Base-by-base conservation (phyloP, 1,140 invertebrate genomes). In the Euborellia annulipes region DNA sequence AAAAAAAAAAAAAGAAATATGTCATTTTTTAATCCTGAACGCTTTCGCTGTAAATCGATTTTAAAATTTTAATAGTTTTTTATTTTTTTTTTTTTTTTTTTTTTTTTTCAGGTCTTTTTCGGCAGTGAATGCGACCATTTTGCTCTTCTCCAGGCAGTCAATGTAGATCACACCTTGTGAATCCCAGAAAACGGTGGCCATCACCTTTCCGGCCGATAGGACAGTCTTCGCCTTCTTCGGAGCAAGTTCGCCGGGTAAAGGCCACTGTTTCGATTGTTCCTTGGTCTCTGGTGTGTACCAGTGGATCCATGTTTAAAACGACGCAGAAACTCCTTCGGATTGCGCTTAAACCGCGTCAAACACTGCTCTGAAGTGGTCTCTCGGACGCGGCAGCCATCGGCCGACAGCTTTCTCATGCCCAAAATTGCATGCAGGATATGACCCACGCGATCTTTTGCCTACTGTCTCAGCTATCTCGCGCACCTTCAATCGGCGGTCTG, bases 61-160 rank as follows among this genome's bases (percentile, higher is more conserved):
- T n/a, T n/a, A n/a, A n/a, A n/a, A n/a, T n/a, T n/a, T n/a, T n/a
- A n/a, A n/a, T n/a, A n/a, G n/a, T n/a, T n/a, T n/a, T n/a, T n/a
- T n/a, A n/a, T n/a, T n/a, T n/a, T n/a, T n/a, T n/a, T n/a, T n/a
- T n/a, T n/a, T n/a, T n/a, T n/a, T n/a, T n/a, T n/a, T n/a, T n/a
- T n/a, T n/a, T n/a, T n/a, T n/a, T n/a, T n/a, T n/a, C n/a, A n/a
- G n/a, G n/a, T n/a, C n/a, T n/a, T n/a, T n/a, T n/a, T n/a, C n/a
- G n/a, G n/a, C n/a, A n/a, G n/a, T n/a, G n/a, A n/a, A n/a, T n/a
- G 34, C 64, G 53, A 63, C 65, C 54, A 58, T 62, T 58, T 56
- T 58, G 55, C 54, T 53, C 59, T 53, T 61, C 59, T 61, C 55
- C 61, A 70, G 61, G 56, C 64, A 67, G 58, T 69, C 61, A 46